A percentile compares a stretch with the other conserved stretches of the same genome.
These are phyloP conservation scores for Macaca nemestrina DNA, from an alignment of 2,113 vertebrate genomes.

Conservation along the genomic window DNA sequence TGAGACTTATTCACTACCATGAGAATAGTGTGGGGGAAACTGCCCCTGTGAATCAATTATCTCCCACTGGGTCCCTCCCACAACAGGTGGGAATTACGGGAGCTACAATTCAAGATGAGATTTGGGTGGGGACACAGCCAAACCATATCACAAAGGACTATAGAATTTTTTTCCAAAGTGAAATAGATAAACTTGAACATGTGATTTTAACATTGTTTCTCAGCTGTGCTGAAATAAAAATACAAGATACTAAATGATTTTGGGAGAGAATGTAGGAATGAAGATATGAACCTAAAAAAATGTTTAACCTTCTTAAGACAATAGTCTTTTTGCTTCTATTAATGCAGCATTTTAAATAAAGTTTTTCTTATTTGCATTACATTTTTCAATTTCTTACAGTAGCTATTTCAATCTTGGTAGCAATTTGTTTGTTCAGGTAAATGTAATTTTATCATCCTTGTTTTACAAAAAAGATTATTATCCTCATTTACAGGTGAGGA, in stretches of 20 bases:
- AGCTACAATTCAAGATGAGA: no score
- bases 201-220: neutral
- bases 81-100: no score
- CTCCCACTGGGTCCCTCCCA: no score
- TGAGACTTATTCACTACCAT: no score
- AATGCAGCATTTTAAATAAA: neutral
- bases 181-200: neutral
- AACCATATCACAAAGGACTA: neutral
- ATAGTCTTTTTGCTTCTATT: neutral
- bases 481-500: neutral
- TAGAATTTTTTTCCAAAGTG: slow-evolving; percentile 13
- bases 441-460: neutral
- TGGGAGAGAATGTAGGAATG: slow-evolving; percentile 28
- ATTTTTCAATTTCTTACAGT: neutral
- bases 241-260: slow-evolving; percentile 11
- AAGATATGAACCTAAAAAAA: neutral
- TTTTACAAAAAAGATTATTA: neutral
- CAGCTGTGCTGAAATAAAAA: slow-evolving; percentile 11
- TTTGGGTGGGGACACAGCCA: no score
- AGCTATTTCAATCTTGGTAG: neutral
- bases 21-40: no score
- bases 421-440: slow-evolving; percentile 39
- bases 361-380: neutral
- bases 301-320: neutral
- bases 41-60: no score